Evolutionary conservation across 1,140 invertebrate species (phyloP), one percentile per base, ranked within the genome.

Genomic region (Macrostomum lignano): DNA sequence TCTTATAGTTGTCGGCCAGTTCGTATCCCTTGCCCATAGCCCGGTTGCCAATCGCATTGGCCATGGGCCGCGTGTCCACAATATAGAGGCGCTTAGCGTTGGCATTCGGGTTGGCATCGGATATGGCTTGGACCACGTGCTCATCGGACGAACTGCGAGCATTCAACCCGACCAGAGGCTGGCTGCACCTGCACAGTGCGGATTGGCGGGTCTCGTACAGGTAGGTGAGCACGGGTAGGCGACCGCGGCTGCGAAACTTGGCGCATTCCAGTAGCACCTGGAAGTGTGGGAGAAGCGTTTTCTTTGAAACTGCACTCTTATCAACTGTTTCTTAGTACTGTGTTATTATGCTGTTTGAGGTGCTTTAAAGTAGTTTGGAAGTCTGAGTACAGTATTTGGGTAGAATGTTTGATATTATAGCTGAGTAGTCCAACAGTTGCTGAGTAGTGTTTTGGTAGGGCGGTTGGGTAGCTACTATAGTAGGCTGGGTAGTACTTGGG

Each of bases 21-120:
- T 98, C 91, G 47, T 93, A 96, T 2, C 91, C 91, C 61, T 93
- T 98, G 36, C 91, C 91, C 3, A 82, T 76, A 4, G 91, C 86
- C 48, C 78, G 69, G 60, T 98, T 98, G 9, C 86, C 86, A 72
- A 96, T 84, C 9, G 88, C 88, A 64, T 98, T 98, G 38, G 98
- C 93, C 77, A 73, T 73, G 15, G 88, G 88, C 51, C 88, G 64
- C 5, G 86, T 94, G 54, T 98, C 91, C 17, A 98, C 79, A 17
- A 98, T 79, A 55, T 79, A 88, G 70, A 98, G 78, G 48, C 73
- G 76, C 36, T 69, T 68, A 11, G 73, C 71, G 9, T n/a, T 11
- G 29, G 17, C 30, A 47, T 74, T 73, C 0, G 74, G 71, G 64
- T 93, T 96, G n/a, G 81, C 73, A 47, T 71, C 67, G 15, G 79